A percentile compares a stretch with the other conserved stretches of the same genome.
Conservation (phyloP, 1,140 invertebrate genomes). For the Delia radicum region DNA sequence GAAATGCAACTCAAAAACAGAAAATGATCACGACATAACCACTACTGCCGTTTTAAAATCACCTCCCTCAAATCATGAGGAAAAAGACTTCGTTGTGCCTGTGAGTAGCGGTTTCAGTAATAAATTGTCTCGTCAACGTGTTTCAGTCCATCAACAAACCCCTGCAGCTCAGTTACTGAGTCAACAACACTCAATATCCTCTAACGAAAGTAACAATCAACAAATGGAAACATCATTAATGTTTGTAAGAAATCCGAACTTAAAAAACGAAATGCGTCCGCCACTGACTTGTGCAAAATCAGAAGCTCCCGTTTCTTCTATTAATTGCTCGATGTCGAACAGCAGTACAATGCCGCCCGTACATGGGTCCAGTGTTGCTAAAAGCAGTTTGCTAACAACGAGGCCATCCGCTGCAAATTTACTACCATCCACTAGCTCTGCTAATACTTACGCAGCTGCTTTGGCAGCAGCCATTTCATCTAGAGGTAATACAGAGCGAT, state of each 20-base stretch:
- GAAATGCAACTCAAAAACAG: not conserved
- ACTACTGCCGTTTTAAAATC: conserved; percentile 6
- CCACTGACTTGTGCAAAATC: not conserved
- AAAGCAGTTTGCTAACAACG: not conserved
- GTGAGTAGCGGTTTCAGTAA: conserved; percentile 27
- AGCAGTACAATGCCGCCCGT: not conserved
- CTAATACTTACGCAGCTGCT: conserved; percentile 3
- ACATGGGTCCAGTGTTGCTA: not conserved
- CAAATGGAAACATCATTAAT: conserved; percentile 41
- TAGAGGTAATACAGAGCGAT: not conserved
- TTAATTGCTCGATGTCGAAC: not conserved
- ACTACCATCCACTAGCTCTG: not conserved
- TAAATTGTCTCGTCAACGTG: conserved; percentile 46
- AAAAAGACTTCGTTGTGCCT: not conserved
- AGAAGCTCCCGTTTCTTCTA: not conserved
- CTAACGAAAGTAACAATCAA: conserved; percentile 26
- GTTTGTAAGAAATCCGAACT: conserved; percentile 11
- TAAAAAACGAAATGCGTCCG: not conserved
- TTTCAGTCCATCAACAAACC: conserved; percentile 41
- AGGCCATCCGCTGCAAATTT: not conserved
- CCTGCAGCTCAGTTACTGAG: conserved; percentile 43
- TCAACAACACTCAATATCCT: conserved; percentile 42
- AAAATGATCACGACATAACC: not conserved
- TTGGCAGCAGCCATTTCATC: not conserved
- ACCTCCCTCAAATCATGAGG: conserved; percentile 1